These are phyloP conservation scores for Gadopsis bispinosus DNA, from an alignment of 2,797 vertebrate species.

Conservation along the genomic window DNA sequence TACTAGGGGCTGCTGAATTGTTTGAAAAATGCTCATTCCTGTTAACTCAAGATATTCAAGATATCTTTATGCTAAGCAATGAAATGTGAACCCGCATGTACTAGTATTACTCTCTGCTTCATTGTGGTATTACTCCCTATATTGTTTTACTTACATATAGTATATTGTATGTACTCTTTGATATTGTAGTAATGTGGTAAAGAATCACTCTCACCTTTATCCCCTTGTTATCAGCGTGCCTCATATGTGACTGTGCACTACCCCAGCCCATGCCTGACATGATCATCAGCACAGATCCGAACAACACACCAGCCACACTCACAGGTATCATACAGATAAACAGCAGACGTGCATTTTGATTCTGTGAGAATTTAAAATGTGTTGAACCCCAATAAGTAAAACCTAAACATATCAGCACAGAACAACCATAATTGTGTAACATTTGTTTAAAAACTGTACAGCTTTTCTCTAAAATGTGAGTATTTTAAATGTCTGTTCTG, in stretches of 20 bases:
- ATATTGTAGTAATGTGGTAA: neutral
- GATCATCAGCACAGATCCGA: constrained; percentile 76
- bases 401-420: neutral
- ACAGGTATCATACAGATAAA: constrained; percentile 82
- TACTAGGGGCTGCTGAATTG: neutral
- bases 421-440: neutral
- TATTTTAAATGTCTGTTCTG: constrained; percentile 25
- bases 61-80: neutral
- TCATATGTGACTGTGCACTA: constrained; percentile 85
- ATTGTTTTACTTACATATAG: neutral
- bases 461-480: neutral
- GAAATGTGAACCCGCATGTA: neutral
- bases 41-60: neutral
- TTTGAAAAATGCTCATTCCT: neutral
- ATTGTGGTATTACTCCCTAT: neutral
- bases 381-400: neutral
- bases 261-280: constrained; percentile 81
- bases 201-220: constrained; percentile 5
- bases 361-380: neutral
- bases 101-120: neutral
- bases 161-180: neutral
- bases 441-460: neutral
- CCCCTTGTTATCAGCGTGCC: constrained; percentile 83
- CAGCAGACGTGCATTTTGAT: neutral
- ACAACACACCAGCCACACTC: constrained; percentile 71